phyloP scores from a whole-genome alignment of 2,113 vertebrate species.

The Monopterus albus region DNA sequence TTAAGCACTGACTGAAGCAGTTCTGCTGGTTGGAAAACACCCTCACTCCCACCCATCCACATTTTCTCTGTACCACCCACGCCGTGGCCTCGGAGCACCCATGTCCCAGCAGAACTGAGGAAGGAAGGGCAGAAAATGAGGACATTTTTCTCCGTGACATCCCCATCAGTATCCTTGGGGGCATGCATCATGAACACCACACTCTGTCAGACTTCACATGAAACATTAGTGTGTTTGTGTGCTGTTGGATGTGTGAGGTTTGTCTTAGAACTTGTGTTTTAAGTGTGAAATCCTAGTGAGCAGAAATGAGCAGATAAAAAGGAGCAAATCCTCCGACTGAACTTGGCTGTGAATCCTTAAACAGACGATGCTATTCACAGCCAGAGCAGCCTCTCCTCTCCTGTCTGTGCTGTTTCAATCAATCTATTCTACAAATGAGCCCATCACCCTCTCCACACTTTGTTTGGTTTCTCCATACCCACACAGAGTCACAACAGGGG shows the following conservation, averaged over 20 bases:
- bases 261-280: background rate
- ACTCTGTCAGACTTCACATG: conserved; percentile 2
- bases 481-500: background rate
- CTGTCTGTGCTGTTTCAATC: conserved; percentile 11
- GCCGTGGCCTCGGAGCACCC: conserved; percentile 14
- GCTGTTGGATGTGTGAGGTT: background rate
- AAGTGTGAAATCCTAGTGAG: background rate
- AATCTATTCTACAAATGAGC: conserved; percentile 22
- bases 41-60: background rate
- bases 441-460: conserved; percentile 3
- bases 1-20: conserved; percentile 32
- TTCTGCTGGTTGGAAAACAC: conserved; percentile 33
- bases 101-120: conserved; percentile 63
- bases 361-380: conserved; percentile 2
- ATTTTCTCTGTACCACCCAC: conserved; percentile 1
- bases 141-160: conserved; percentile 79
- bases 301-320: conserved; percentile 15
- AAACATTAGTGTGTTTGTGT: conserved; percentile 1
- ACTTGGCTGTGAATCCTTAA: conserved; percentile 29
- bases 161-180: conserved; percentile 64
- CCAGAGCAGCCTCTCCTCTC: background rate
- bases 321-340: conserved; percentile 9
- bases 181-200: conserved; percentile 13
- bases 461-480: conserved; percentile 16
- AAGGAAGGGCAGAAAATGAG: conserved; percentile 61